phyloP scores from a whole-genome alignment of 1,140 invertebrate genomes.

The Drosophila novamexicana region DNA sequence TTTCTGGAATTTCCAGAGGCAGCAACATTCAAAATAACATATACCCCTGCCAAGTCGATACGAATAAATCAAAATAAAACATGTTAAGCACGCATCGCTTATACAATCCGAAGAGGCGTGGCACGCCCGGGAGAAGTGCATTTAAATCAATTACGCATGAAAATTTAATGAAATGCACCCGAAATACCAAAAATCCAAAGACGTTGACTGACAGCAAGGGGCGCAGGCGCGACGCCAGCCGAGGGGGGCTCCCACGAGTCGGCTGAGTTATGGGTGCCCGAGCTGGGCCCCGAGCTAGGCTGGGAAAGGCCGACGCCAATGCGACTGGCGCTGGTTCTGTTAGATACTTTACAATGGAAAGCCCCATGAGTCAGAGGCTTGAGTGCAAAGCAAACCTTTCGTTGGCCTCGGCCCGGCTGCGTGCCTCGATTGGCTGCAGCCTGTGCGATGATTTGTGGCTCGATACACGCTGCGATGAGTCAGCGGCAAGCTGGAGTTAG shows the following conservation, averaged over 20 bases:
- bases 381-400: conserved; percentile 36
- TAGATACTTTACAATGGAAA: conserved; percentile 30
- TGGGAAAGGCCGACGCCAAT: conserved; percentile 21
- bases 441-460: conserved; percentile 40
- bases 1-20: conserved; percentile 23
- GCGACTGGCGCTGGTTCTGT: conserved; percentile 23
- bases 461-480: conserved; percentile 45
- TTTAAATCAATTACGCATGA: conserved; percentile 80
- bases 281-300: background rate
- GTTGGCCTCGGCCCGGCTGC: background rate
- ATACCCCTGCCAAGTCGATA: conserved; percentile 54
- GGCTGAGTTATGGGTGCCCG: conserved; percentile 2
- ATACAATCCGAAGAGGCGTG: conserved; percentile 51
- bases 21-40: background rate
- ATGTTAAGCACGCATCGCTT: conserved; percentile 67
- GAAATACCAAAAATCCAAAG: conserved; percentile 23
- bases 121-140: conserved; percentile 41
- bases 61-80: conserved; percentile 45
- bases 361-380: conserved; percentile 31
- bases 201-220: background rate
- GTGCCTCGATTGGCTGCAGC: conserved; percentile 16
- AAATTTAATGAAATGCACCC: conserved; percentile 46
- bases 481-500: conserved; percentile 36
- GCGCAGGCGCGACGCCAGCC: conserved; percentile 33
- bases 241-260: conserved; percentile 1